These are phyloP conservation scores for Erpornis zantholeuca DNA, from an alignment of 2,113 vertebrate genomes.

Conservation along the genomic window DNA sequence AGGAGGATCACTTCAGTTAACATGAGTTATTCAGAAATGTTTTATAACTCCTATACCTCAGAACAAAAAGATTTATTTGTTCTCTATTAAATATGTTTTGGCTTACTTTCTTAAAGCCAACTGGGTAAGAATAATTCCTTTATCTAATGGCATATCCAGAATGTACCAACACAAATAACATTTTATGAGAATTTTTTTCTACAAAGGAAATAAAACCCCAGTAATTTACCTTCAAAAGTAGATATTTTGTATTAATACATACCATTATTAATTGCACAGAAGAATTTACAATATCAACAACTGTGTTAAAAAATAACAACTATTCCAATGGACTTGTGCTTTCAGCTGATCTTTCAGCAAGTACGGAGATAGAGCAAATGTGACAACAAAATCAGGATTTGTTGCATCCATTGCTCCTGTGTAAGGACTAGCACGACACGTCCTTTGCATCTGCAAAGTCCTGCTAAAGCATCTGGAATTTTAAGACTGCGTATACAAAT, in stretches of 20 bases:
- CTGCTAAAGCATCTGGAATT: neutral
- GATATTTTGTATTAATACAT: neutral
- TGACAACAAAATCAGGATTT: neutral
- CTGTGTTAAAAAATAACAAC: neutral
- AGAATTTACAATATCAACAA: neutral
- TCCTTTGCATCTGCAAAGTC: neutral
- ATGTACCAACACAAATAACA: neutral
- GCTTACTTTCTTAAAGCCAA: neutral
- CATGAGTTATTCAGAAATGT: neutral
- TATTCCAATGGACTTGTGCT: neutral
- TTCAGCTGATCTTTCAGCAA: neutral
- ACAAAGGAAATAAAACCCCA: neutral
- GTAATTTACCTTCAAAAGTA: neutral
- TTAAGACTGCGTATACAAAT: neutral
- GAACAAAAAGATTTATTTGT: neutral
- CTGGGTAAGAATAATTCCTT: neutral
- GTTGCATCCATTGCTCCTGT: neutral
- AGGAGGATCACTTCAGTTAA: neutral
- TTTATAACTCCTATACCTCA: neutral
- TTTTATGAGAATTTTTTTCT: neutral
- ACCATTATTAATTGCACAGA: neutral
- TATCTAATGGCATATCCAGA: neutral
- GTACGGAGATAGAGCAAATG: neutral
- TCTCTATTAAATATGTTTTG: neutral
- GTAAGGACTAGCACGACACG: neutral